phyloP scores from a whole-genome alignment of 2,888 invertebrate genomes.

The Nomada hirtipes region DNA sequence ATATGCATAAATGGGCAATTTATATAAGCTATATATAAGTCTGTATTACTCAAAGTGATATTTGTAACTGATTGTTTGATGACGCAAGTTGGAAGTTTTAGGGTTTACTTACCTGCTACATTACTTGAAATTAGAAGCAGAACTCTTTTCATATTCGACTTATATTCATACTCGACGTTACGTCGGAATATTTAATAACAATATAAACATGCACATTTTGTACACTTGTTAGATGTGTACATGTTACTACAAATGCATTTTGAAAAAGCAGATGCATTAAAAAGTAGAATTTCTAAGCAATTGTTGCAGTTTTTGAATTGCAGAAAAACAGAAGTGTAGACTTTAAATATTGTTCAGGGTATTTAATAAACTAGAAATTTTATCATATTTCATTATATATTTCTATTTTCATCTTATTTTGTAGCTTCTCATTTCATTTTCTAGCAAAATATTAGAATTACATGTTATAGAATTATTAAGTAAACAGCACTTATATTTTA shows the following conservation, averaged over 20 bases:
- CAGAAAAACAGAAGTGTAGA: background rate
- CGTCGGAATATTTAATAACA: background rate
- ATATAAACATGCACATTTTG: background rate
- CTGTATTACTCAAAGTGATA: background rate
- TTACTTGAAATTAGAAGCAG: background rate
- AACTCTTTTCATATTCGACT: conserved; percentile 5
- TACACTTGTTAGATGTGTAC: conserved; percentile 29
- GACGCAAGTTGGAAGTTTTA: background rate
- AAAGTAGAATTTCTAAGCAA: background rate
- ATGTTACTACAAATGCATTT: conserved; percentile 33
- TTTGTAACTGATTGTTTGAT: conserved; percentile 18
- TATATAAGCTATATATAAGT: conserved; percentile 12
- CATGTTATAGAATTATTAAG: background rate
- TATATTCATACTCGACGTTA: background rate
- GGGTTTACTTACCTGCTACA: background rate
- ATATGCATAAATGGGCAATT: conserved; percentile 20
- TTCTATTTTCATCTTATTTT: background rate
- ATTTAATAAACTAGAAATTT: background rate
- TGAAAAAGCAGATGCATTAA: background rate
- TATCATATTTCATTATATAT: background rate
- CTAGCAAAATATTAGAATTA: background rate
- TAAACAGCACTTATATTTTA: background rate
- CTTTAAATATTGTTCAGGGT: background rate
- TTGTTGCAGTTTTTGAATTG: background rate
- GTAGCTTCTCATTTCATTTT: too few relatives aligned